A percentile compares a stretch with the other conserved stretches of the same genome.
These are phyloP conservation scores for Semnopithecus entellus DNA, from an alignment of 2,113 vertebrate genomes.

Conservation along the genomic window DNA sequence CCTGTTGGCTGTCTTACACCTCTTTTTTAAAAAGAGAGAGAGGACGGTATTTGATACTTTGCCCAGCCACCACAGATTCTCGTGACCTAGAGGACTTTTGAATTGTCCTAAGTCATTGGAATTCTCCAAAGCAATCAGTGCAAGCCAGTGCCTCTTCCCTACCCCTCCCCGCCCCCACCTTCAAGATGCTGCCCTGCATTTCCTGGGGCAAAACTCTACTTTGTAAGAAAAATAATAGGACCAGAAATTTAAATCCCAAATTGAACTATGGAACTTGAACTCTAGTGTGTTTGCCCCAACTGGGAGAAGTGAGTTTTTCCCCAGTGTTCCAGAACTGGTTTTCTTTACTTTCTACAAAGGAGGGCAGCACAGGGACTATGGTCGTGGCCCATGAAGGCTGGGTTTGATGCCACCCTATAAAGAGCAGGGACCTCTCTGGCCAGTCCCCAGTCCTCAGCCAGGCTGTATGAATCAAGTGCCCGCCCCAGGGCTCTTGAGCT, in stretches of 20 bases:
- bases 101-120: not conserved
- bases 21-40: not conserved
- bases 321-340: not conserved
- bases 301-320: not conserved
- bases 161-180: not conserved
- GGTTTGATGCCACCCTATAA: not conserved
- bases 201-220: not conserved
- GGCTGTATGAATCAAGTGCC: not conserved
- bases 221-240: not conserved
- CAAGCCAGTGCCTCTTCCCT: not conserved
- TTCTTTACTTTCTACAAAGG: not conserved
- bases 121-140: not conserved
- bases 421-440: not conserved
- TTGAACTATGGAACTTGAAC: not conserved
- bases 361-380: accelerated
- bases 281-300: not conserved
- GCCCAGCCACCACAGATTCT: not conserved
- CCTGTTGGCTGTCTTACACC: not conserved
- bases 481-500: not conserved
- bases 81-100: not conserved
- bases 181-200: not conserved
- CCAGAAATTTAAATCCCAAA: slow-evolving; percentile 21
- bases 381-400: not conserved
- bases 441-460: accelerated
- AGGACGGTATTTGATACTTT: not conserved